phyloP scores from a whole-genome alignment of 2,888 invertebrate species.

The Nephrotoma flavescens region DNA sequence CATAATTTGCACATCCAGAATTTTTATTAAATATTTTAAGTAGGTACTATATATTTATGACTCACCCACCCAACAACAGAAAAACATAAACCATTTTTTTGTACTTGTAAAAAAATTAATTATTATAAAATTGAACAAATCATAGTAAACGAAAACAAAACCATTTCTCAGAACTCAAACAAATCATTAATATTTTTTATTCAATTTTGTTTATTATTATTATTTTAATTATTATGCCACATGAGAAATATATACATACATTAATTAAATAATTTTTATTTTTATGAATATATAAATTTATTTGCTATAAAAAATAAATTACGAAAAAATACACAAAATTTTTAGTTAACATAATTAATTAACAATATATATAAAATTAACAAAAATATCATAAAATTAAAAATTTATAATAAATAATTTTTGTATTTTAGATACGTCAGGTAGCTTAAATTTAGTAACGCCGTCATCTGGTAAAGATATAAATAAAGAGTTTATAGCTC shows the following conservation, averaged over 20 bases:
- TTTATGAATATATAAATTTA: neutral
- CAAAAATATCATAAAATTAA: neutral
- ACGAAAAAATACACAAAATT: neutral
- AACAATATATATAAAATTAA: neutral
- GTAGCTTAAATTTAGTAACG: conserved; percentile 45
- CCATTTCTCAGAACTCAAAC: neutral
- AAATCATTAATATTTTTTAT: neutral
- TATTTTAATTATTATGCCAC: neutral
- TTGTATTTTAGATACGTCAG: conserved; percentile 35
- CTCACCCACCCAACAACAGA: neutral
- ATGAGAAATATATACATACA: neutral
- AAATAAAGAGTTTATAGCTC: conserved; percentile 44
- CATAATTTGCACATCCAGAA: neutral
- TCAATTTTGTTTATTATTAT: neutral
- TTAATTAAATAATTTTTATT: neutral
- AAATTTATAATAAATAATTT: neutral
- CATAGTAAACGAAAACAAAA: neutral
- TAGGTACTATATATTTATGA: neutral
- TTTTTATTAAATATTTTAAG: neutral
- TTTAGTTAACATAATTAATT: neutral
- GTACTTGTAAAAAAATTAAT: neutral
- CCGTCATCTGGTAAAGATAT: conserved; percentile 41
- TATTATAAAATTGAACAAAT: neutral
- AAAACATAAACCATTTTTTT: neutral
- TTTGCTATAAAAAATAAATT: neutral